These are phyloP conservation scores for Sarcophilus harrisii DNA, from an alignment of 2,797 vertebrate species.

Conservation along the genomic window DNA sequence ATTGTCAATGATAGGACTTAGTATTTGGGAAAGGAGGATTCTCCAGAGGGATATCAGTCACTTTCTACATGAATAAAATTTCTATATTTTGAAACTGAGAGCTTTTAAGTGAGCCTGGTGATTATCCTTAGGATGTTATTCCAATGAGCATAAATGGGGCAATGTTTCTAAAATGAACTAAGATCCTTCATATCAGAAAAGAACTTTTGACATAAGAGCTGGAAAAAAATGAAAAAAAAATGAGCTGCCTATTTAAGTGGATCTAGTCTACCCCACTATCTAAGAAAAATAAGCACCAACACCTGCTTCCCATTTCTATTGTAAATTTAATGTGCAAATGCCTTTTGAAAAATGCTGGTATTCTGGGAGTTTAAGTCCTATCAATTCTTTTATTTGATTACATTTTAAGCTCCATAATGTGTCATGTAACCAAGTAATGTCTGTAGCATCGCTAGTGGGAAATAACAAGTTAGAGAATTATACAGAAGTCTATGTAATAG, in stretches of 20 bases:
- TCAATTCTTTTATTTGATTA: conserved; percentile 72
- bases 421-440: conserved; percentile 77
- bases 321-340: conserved; percentile 66
- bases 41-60: neutral
- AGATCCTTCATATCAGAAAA: neutral
- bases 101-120: neutral
- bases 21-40: neutral
- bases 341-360: conserved; percentile 65
- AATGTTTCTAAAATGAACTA: neutral
- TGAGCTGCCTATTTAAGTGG: neutral
- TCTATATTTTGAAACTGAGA: neutral
- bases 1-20: neutral
- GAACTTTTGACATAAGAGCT: neutral
- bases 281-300: conserved; percentile 22
- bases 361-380: conserved; percentile 67
- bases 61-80: neutral
- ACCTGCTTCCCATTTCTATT: conserved; percentile 54
- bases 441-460: conserved; percentile 57
- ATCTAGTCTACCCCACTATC: neutral
- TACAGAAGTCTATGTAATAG: conserved; percentile 52
- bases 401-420: conserved; percentile 64
- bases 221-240: neutral
- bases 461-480: conserved; percentile 71
- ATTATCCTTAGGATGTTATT: neutral
- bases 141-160: neutral